Evolutionary conservation across 2,113 vertebrate genomes (phyloP).

Genomic region (Rhabdornis inornatus): DNA sequence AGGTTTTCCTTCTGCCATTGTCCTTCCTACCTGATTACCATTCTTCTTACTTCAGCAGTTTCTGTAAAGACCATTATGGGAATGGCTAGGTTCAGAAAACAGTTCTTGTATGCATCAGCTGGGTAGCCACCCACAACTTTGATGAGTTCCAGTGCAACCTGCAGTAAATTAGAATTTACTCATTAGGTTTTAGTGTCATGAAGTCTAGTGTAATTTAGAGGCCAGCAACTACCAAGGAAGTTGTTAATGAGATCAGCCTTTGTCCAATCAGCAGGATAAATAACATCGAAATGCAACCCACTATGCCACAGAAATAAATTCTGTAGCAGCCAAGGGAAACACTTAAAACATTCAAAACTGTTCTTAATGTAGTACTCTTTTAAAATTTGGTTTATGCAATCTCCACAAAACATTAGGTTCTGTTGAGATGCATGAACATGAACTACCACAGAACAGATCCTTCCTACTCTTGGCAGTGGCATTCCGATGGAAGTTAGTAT

Average conservation of each 20-base stretch:
- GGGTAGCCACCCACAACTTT: conserved; percentile 86
- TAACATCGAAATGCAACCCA: neutral
- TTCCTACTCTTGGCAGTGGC: neutral
- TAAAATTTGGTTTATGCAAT: neutral
- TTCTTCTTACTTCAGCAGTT: conserved; percentile 86
- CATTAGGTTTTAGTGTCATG: neutral
- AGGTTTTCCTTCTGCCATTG: neutral
- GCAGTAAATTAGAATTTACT: conserved; percentile 8
- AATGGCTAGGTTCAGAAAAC: conserved; percentile 97
- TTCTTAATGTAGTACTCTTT: neutral
- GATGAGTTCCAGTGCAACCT: conserved; percentile 94
- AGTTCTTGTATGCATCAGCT: conserved; percentile 92
- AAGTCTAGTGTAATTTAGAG: neutral
- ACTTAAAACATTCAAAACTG: neutral
- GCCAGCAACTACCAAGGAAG: neutral
- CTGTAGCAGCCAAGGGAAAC: neutral
- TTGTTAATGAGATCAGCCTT: neutral
- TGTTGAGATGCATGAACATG: neutral
- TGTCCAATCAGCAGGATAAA: neutral
- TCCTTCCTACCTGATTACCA: conserved; percentile 84
- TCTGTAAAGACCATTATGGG: conserved; percentile 93
- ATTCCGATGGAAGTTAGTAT: neutral
- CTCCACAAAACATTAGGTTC: neutral
- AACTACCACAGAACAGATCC: neutral
- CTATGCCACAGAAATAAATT: neutral